Evolutionary conservation across 1,140 invertebrate species (phyloP), one percentile per base, ranked within the genome.

Genomic region (Zaprionus lachaisei): DNA sequence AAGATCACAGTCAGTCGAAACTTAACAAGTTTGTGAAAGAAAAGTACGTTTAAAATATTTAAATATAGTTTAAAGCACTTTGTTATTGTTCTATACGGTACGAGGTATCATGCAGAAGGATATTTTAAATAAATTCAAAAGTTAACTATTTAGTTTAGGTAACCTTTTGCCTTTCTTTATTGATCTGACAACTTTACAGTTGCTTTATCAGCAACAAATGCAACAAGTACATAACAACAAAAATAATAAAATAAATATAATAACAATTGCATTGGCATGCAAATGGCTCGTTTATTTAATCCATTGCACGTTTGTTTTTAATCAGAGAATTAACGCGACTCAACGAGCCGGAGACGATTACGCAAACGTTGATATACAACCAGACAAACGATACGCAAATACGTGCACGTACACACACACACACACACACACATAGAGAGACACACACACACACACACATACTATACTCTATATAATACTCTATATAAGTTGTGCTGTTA

Each of bases 1-100:
- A 80, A 77, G 74, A 73, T 80, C 77, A 80, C 61, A 72, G 72
- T 70, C 63, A 64, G 41, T 47, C 2, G 7, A 9, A 26, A 20
- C 12, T 54, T 24, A 54, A 26, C 51, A 15, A 54, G 15, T 17
- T 47, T 47, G 2, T 5, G 7, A 17, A 9, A 47, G 41, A 47
- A n/a, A 47, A 9, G 17, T 4, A 9, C 6, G 15, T n/a, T n/a
- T 3, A 17, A 44, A 44, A 15, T 7, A n/a, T 44, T 44, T 44
- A n/a, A 41, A 41, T 41, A 41, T 6, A 0, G 6, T n/a, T 41
- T n/a, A 41, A n/a, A n/a, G 2, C 31, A 34, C 3, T 34, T 41
- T 34, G 31, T 34, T 34, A 11, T 34, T 34, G 31, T 34, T 9
- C 31, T 11, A 11, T 34, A 34, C 2, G 11, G 3, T 11, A 34